Conservation (phyloP, 1,140 invertebrate genomes). For the Pseudomyrmex cubaensis region DNA sequence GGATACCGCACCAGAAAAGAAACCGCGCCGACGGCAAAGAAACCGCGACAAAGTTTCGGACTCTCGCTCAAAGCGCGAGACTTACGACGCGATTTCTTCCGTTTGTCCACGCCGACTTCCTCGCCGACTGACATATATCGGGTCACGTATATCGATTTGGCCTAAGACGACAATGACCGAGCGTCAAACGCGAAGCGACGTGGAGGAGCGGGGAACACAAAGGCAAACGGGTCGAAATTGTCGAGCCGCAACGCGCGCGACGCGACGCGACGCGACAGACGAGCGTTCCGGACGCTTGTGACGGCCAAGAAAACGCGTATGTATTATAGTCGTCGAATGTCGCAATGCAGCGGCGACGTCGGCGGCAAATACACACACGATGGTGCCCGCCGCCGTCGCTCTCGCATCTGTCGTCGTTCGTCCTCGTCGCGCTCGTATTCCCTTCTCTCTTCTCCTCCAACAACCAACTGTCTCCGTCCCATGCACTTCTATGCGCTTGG, state of each 20-base stretch:
- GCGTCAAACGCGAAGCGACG: background rate
- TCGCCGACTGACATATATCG: constrained; percentile 23
- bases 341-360: constrained; percentile 54
- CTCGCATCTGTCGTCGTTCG: constrained; percentile 47
- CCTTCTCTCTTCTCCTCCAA: too few relatives aligned
- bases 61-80: constrained; percentile 47
- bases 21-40: background rate
- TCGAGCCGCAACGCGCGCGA: constrained; percentile 6
- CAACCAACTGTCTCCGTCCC: background rate
- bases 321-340: constrained; percentile 54
- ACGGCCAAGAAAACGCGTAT: constrained; percentile 27
- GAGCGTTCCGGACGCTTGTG: constrained; percentile 30
- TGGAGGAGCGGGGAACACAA: constrained; percentile 34
- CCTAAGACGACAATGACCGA: constrained; percentile 29
- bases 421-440: constrained; percentile 20
- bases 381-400: background rate
- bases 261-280: constrained; percentile 21
- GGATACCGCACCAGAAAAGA: background rate
- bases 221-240: background rate
- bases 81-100: constrained; percentile 8
- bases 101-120: constrained; percentile 22
- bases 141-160: constrained; percentile 47
- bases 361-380: background rate
- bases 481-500: background rate
- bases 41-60: background rate